These are phyloP conservation scores for Podarcis raffonei DNA, from an alignment of 2,113 vertebrate species.

Conservation along the genomic window DNA sequence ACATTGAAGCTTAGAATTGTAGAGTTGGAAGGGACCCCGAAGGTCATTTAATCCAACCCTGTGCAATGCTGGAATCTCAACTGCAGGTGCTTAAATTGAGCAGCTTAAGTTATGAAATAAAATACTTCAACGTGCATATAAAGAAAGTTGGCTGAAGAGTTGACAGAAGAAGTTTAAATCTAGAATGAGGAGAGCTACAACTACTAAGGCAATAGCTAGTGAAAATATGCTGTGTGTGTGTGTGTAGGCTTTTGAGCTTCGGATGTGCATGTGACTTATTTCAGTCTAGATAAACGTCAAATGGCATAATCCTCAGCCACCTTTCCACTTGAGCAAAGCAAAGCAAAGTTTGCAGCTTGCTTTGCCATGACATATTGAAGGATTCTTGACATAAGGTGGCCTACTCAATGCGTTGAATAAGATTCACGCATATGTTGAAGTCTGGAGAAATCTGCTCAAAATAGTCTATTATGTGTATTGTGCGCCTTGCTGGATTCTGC, in stretches of 20 bases:
- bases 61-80: too few species aligned
- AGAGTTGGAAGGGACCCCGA: too few species aligned
- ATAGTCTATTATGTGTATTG: background rate
- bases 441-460: background rate
- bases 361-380: background rate
- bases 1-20: too few species aligned
- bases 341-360: background rate
- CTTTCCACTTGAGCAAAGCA: background rate
- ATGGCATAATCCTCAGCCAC: background rate
- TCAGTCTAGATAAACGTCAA: background rate
- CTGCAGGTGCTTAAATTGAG: background rate
- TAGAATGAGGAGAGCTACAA: background rate
- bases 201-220: background rate
- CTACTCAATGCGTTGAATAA: background rate
- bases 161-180: background rate
- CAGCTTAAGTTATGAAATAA: background rate
- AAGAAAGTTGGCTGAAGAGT: background rate
- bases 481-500: background rate
- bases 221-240: background rate
- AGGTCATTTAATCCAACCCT: too few species aligned
- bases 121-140: background rate
- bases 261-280: background rate
- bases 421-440: background rate
- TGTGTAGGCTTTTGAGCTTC: too few species aligned
- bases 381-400: background rate